Evolutionary conservation across 2,797 vertebrate genomes (phyloP).

Genomic region (Columba guinea): DNA sequence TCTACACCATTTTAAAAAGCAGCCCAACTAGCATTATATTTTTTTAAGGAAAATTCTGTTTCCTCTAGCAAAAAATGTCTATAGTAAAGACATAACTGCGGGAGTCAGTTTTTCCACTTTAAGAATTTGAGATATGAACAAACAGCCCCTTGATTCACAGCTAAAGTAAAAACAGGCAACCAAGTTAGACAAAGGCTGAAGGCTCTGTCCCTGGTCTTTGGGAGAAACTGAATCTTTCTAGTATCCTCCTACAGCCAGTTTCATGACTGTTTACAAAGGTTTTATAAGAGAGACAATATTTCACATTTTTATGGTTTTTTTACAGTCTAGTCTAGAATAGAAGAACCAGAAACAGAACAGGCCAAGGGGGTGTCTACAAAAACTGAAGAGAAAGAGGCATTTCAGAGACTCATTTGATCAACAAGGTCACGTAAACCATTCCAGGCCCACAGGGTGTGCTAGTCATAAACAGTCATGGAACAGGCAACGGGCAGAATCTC

Average conservation of each 20-base stretch:
- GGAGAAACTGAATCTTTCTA: background rate
- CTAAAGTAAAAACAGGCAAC: background rate
- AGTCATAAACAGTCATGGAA: background rate
- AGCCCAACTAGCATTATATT: background rate
- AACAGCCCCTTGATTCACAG: constrained; percentile 1
- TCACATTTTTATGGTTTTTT: background rate
- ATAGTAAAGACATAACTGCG: background rate
- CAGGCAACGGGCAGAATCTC: background rate
- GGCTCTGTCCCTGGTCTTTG: background rate
- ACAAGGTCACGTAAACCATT: background rate
- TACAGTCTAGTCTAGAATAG: background rate
- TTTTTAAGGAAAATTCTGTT: background rate
- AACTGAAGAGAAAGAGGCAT: background rate
- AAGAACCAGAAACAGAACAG: background rate
- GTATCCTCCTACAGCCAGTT: background rate
- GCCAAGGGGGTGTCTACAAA: background rate
- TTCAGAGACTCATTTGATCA: background rate
- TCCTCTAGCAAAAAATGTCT: background rate
- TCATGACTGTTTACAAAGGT: background rate
- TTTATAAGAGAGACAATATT: background rate
- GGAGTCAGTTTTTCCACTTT: constrained; percentile 17
- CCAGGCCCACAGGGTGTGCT: background rate
- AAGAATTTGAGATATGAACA: background rate
- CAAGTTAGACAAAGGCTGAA: background rate
- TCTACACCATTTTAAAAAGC: background rate